Evolutionary conservation across 2,888 invertebrate genomes (phyloP).

Genomic region (Heliconius sara): DNA sequence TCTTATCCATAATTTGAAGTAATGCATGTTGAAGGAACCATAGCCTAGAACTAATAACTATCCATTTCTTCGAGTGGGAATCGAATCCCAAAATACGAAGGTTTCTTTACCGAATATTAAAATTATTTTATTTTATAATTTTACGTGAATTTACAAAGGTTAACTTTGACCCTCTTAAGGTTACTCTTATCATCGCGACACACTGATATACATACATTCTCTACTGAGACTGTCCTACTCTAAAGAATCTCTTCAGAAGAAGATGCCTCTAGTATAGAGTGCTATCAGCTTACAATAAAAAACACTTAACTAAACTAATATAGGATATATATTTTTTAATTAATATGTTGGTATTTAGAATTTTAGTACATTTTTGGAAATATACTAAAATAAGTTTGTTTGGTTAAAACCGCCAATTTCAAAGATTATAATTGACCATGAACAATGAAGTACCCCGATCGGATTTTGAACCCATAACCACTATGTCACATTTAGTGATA

Average conservation of each 20-base stretch:
- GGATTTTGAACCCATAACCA: too few species aligned
- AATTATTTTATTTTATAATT: not conserved
- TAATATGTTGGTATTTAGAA: not conserved
- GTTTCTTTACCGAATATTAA: too few species aligned
- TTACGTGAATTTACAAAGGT: not conserved
- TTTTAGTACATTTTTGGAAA: not conserved
- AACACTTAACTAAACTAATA: not conserved
- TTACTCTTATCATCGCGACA: not conserved
- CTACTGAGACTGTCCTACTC: not conserved
- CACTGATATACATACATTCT: not conserved
- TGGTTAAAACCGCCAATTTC: not conserved
- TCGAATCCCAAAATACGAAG: too few species aligned
- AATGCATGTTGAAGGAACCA: too few species aligned
- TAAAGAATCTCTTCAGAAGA: slow-evolving; percentile 20
- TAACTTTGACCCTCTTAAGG: not conserved
- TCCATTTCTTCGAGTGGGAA: too few species aligned
- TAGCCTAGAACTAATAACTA: too few species aligned
- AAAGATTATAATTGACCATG: not conserved
- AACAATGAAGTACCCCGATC: not conserved
- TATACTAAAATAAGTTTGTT: too few species aligned
- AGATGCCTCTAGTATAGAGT: slow-evolving; percentile 9
- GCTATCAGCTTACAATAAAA: slow-evolving; percentile 10
- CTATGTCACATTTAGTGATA: too few species aligned
- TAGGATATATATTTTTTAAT: not conserved
- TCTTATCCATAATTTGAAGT: too few species aligned